Evolutionary conservation across 2,797 vertebrate species (phyloP).

Genomic region (Potorous gilbertii): DNA sequence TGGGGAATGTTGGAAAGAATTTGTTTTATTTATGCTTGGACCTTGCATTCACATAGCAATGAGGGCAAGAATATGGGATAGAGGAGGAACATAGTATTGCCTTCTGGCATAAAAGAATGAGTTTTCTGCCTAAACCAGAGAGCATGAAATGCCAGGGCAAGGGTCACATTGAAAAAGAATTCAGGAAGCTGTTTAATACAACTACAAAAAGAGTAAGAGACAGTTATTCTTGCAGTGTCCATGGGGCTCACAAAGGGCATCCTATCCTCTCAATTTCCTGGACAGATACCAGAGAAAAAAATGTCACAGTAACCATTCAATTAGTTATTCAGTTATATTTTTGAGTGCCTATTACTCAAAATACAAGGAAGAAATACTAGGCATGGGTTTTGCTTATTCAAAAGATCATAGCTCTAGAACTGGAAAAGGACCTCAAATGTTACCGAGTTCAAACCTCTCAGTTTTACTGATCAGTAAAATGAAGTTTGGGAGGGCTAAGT

Average conservation of each 20-base stretch:
- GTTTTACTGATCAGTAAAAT: neutral
- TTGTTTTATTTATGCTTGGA: neutral
- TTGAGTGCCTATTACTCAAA: neutral
- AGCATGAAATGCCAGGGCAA: neutral
- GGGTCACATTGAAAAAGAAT: neutral
- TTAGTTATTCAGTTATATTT: neutral
- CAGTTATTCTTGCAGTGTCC: neutral
- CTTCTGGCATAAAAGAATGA: neutral
- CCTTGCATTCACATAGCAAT: neutral
- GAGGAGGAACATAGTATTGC: neutral
- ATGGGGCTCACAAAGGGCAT: neutral
- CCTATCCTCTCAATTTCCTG: neutral
- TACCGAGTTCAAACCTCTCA: neutral
- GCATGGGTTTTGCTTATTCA: neutral
- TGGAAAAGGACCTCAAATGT: neutral
- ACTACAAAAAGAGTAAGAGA: neutral
- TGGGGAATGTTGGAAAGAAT: neutral
- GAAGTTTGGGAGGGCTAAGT: neutral
- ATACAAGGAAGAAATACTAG: neutral
- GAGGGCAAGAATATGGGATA: neutral
- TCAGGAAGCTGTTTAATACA: neutral
- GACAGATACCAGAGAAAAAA: neutral
- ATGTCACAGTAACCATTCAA: neutral
- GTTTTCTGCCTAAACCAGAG: neutral
- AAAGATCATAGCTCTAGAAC: neutral